Evolutionary conservation across 2,797 vertebrate species (phyloP), one percentile per base, ranked within the genome.

Genomic region (Melanogrammus aeglefinus): DNA sequence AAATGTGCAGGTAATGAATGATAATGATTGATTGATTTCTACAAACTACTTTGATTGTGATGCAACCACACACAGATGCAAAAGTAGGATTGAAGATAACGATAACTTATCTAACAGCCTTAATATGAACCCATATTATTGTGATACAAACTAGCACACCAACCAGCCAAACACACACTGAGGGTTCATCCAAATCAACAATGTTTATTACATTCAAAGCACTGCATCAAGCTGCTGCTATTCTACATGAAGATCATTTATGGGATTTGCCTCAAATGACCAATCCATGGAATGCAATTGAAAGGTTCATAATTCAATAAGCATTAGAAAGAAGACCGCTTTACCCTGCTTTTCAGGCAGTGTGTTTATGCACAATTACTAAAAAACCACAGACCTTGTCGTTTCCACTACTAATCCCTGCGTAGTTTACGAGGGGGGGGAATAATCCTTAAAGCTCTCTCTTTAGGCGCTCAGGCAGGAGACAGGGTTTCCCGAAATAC

Each of bases 371-470:
- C 57, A 63, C 8, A 63, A 63, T 63, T 63, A 63, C 57, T 7
- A 63, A 63, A 63, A 57, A n/a, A 63, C 1, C n/a, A 7, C 57
- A 63, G n/a, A 7, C 57, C 57, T 16, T 63, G 57, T 63, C 21
- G 21, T 63, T 63, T 63, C 57, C 57, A 63, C 3, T n/a, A 18
- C 57, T 63, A 63, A 63, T 63, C 57, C 57, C 57, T 63, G 57
- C 57, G 57, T 63, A 63, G 57, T 63, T 63, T 63, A 63, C n/a
- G 57, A 63, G 57, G 1, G 16, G 35, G 57, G 57, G n/a, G 14
- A 63, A 63, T 63, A 63, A 63, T 63, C 57, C 57, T 63, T 24
- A 63, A 63, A 63, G 57, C 63, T 69, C 63, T 63, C 63, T 69
- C n/a, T 27, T 27, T 69, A 69, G 63, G n/a, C 63, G n/a, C n/a